phyloP scores from a whole-genome alignment of 2,797 vertebrate genomes.

The Sphenodon punctatus region DNA sequence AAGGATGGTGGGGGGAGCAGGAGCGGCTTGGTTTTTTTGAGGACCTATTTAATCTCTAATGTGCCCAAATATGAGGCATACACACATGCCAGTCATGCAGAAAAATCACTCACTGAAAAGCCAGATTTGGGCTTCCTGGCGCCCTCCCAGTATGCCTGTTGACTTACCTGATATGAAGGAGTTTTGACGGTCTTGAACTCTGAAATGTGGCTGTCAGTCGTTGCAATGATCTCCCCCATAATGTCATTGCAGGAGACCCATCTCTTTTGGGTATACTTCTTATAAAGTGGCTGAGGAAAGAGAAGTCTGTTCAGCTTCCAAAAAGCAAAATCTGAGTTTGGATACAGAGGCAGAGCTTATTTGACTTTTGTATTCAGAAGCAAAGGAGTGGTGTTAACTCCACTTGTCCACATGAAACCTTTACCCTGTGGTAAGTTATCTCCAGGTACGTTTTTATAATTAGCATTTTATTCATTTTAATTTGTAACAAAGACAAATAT shows the following conservation, averaged over 20 bases:
- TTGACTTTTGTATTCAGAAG: too few relatives aligned
- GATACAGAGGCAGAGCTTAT: fast-evolving
- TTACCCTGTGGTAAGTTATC: too few relatives aligned
- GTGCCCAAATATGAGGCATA: too few relatives aligned
- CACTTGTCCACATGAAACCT: too few relatives aligned
- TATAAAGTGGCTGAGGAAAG: constrained; percentile 69
- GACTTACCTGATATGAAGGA: constrained; percentile 68
- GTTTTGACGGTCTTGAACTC: constrained; percentile 66
- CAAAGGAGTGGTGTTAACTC: too few relatives aligned
- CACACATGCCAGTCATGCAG: too few relatives aligned
- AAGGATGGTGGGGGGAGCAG: too few relatives aligned
- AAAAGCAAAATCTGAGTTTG: not conserved
- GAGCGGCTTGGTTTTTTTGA: too few relatives aligned
- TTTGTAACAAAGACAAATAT: too few relatives aligned
- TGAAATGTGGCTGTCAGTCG: constrained; percentile 37
- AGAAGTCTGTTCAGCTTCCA: not conserved
- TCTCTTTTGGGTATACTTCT: constrained; percentile 72
- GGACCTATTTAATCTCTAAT: too few relatives aligned
- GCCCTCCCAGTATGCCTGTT: not conserved
- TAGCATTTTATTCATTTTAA: too few relatives aligned
- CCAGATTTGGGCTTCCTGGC: not conserved
- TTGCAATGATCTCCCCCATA: constrained; percentile 67
- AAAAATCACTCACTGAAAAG: not conserved
- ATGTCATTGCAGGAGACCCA: constrained; percentile 62
- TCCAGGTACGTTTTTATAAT: too few relatives aligned